These are phyloP conservation scores for Bujurquina vittata DNA, from an alignment of 2,113 vertebrate genomes.

Conservation along the genomic window DNA sequence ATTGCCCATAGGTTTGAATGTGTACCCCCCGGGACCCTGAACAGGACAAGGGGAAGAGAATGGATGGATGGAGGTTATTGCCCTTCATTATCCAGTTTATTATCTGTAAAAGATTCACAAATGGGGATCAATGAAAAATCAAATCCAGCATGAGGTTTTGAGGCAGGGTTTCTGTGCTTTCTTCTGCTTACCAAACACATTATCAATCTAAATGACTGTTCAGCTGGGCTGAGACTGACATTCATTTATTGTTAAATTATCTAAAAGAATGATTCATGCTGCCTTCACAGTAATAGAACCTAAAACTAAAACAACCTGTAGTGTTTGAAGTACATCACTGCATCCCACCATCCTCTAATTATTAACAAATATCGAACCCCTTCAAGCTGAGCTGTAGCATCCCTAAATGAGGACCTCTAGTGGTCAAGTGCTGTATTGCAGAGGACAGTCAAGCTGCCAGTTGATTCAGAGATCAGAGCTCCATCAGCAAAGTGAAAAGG, in stretches of 20 bases:
- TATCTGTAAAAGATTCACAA: neutral
- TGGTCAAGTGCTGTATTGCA: constrained; percentile 14
- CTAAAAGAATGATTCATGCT: neutral
- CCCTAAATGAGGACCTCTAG: constrained; percentile 41
- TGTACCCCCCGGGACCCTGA: too few species aligned
- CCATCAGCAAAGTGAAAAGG: neutral
- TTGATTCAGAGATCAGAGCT: neutral
- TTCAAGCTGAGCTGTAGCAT: neutral
- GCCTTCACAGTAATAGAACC: neutral
- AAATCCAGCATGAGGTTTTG: neutral
- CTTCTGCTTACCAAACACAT: too few species aligned
- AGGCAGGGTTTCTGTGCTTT: neutral
- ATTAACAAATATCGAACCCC: neutral
- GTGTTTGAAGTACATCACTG: neutral
- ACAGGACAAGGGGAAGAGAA: too few species aligned
- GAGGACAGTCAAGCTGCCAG: neutral
- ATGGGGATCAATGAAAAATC: neutral
- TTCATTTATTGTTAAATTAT: neutral
- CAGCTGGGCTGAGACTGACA: too few species aligned
- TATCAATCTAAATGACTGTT: neutral
- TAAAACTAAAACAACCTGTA: neutral
- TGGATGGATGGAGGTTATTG: too few species aligned
- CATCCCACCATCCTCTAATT: neutral
- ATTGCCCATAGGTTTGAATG: too few species aligned
- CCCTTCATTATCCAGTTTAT: neutral